Conservation (phyloP, 2,888 invertebrate species). For the Trypoxylon attenuatum region DNA sequence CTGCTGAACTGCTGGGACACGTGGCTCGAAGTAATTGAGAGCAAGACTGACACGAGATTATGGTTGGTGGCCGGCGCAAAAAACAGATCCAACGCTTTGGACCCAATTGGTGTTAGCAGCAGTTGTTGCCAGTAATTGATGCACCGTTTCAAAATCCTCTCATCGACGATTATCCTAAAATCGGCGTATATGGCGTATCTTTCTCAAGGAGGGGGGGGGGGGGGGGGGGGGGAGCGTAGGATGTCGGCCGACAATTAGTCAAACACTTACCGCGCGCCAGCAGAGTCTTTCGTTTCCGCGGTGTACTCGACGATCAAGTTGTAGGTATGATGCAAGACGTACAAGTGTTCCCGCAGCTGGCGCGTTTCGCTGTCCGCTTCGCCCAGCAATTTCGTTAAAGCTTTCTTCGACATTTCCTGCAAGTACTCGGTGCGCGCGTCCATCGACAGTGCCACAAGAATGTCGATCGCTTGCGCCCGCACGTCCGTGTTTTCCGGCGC, state of each 20-base stretch:
- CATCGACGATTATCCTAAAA: slow-evolving; percentile 76
- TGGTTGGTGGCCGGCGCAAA: slow-evolving; percentile 82
- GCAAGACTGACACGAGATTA: slow-evolving; percentile 85
- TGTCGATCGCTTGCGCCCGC: slow-evolving; percentile 80
- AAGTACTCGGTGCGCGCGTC: slow-evolving; percentile 86
- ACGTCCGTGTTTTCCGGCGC: slow-evolving; percentile 80
- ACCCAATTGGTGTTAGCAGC: slow-evolving; percentile 87
- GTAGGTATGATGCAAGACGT: slow-evolving; percentile 82
- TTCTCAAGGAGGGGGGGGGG: too few relatives aligned
- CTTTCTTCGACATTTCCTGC: slow-evolving; percentile 79
- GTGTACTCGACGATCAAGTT: slow-evolving; percentile 81
- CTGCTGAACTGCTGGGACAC: slow-evolving; percentile 84
- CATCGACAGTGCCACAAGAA: slow-evolving; percentile 85
- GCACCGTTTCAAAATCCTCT: slow-evolving; percentile 80
- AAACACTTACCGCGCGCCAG: slow-evolving; percentile 59
- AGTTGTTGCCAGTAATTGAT: slow-evolving; percentile 91
- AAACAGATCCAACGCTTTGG: slow-evolving; percentile 88
- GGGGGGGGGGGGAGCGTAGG: too few relatives aligned
- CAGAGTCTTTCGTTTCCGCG: slow-evolving; percentile 65
- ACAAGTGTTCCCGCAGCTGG: slow-evolving; percentile 79
- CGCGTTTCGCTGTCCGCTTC: slow-evolving; percentile 81
- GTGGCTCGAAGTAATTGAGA: slow-evolving; percentile 87
- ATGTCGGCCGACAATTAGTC: background rate
- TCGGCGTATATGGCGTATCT: too few relatives aligned
- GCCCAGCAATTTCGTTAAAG: slow-evolving; percentile 80